Evolutionary conservation across 2,797 vertebrate genomes (phyloP).

Genomic region (Tauraco hartlaubi): DNA sequence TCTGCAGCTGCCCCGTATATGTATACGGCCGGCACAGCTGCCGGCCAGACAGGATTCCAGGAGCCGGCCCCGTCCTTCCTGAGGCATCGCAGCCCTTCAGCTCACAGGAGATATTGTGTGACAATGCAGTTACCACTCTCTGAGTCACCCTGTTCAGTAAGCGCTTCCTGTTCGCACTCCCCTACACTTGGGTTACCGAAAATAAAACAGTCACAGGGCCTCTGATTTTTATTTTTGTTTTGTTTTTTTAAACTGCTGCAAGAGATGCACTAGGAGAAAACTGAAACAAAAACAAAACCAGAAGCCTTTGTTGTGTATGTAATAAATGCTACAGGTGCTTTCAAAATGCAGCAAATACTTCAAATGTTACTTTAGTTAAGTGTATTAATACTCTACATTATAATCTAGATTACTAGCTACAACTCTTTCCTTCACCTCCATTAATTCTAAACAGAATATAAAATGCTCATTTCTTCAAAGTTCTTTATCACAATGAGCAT

Average conservation of each 20-base stretch:
- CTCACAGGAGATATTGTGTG: constrained; percentile 15
- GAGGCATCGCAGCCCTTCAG: constrained; percentile 75
- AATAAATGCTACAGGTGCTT: background rate
- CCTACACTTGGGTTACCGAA: background rate
- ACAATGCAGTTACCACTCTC: constrained; percentile 12
- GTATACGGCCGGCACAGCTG: constrained; percentile 92
- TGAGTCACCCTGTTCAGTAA: background rate
- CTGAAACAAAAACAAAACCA: background rate
- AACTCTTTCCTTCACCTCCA: background rate
- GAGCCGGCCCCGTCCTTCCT: constrained; percentile 87
- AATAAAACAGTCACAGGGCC: constrained; percentile 9
- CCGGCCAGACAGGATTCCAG: constrained; percentile 88
- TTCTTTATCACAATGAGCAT: background rate
- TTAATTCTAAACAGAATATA: background rate
- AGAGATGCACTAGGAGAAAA: background rate
- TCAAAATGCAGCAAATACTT: background rate
- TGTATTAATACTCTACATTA: background rate
- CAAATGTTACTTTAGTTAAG: background rate
- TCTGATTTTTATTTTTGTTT: background rate
- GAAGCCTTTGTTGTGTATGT: background rate
- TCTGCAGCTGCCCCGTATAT: constrained; percentile 93
- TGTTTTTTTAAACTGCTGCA: background rate
- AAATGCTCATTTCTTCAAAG: background rate
- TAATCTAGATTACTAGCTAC: background rate
- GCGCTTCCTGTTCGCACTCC: background rate